A percentile compares a stretch with the other conserved stretches of the same genome.
These are phyloP conservation scores for Varecia variegata DNA, from an alignment of 2,797 vertebrate species.

Conservation along the genomic window DNA sequence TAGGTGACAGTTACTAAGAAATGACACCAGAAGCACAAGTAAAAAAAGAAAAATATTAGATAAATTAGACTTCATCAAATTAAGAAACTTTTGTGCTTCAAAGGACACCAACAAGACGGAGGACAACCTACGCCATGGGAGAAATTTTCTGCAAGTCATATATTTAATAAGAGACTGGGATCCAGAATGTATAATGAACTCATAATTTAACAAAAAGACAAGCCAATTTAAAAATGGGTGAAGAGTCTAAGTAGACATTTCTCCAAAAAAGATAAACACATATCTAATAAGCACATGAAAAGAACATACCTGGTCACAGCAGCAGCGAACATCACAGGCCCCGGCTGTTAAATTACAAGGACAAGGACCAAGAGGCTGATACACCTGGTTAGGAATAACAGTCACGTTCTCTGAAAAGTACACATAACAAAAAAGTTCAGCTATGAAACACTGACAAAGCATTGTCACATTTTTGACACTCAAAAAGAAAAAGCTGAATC, in stretches of 20 bases:
- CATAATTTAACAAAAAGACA: not conserved
- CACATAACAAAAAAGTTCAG: not conserved
- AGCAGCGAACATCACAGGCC: slow-evolving; percentile 92
- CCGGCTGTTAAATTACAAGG: slow-evolving; percentile 91
- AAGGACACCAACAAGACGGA: not conserved
- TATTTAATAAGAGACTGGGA: not conserved
- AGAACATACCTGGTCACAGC: slow-evolving; percentile 92
- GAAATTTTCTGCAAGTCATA: not conserved
- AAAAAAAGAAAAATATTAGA: not conserved
- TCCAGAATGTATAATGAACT: not conserved
- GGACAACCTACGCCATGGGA: not conserved
- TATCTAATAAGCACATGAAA: not conserved
- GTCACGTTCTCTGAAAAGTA: slow-evolving; percentile 89
- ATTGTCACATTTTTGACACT: not conserved
- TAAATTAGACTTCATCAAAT: not conserved
- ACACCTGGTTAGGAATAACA: slow-evolving; percentile 91
- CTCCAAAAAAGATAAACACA: not conserved
- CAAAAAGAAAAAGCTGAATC: not conserved
- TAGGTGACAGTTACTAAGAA: not conserved
- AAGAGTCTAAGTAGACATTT: not conserved
- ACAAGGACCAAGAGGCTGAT: slow-evolving; percentile 93
- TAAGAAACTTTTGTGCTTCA: not conserved
- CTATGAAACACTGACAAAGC: not conserved
- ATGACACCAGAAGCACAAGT: not conserved
- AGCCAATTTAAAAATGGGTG: not conserved